These are phyloP conservation scores for Tiaroga cobitis DNA, from an alignment of 2,797 vertebrate genomes.

Conservation along the genomic window DNA sequence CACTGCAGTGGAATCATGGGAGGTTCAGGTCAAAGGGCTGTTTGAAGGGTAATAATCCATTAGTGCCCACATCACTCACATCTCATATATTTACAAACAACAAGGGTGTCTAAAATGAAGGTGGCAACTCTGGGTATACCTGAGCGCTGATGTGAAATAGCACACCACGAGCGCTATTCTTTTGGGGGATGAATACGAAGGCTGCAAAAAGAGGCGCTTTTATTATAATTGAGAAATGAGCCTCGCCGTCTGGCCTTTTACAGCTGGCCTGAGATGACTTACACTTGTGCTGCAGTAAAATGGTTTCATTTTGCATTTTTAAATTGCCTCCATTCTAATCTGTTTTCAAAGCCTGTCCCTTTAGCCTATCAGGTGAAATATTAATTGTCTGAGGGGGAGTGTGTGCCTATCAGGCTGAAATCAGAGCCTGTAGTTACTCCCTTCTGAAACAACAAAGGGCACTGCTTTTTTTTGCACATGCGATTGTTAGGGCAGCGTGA, in stretches of 20 bases:
- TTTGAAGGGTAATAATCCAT: conserved; percentile 69
- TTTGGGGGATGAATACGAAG: conserved; percentile 65
- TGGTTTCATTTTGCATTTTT: conserved; percentile 72
- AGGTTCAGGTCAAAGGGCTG: conserved; percentile 65
- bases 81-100: conserved; percentile 72
- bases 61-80: conserved; percentile 69
- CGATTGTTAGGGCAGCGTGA: conserved; percentile 65
- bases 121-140: conserved; percentile 58
- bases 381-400: conserved; percentile 79
- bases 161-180: conserved; percentile 45
- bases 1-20: conserved; percentile 66
- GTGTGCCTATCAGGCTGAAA: conserved; percentile 82
- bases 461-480: conserved; percentile 56
- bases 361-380: conserved; percentile 82
- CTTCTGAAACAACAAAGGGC: conserved; percentile 73
- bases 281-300: conserved; percentile 64
- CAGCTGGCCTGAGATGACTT: conserved; percentile 66
- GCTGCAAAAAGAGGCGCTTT: conserved; percentile 41
- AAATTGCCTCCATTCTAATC: conserved; percentile 76
- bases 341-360: conserved; percentile 71
- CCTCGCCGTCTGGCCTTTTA: conserved; percentile 58
- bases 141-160: conserved; percentile 38
- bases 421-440: conserved; percentile 80
- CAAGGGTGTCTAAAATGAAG: conserved; percentile 61
- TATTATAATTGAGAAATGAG: conserved; percentile 70